A percentile compares a stretch with the other conserved stretches of the same genome.
Evolutionary conservation across 2,797 vertebrate species (phyloP).

Genomic region (Microcaecilia unicolor): DNA sequence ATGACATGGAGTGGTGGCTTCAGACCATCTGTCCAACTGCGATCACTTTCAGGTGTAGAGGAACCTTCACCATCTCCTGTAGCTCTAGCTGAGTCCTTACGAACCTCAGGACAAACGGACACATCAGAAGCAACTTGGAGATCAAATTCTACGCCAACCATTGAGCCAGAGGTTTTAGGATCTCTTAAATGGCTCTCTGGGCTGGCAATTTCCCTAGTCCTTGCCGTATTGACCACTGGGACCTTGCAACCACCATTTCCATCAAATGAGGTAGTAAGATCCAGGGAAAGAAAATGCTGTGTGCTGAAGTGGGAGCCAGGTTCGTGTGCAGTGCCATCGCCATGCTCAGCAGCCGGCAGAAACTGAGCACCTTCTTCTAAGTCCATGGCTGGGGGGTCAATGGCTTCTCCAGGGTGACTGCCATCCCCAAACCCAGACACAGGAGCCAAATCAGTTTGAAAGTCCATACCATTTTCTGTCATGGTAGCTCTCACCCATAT

Average conservation of each 20-base stretch:
- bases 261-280: accelerated
- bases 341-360: accelerated
- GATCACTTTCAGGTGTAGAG: background rate
- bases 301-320: background rate
- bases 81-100: background rate
- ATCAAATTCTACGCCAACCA: background rate
- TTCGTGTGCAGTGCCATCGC: accelerated
- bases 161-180: background rate
- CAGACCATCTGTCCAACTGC: too few species aligned
- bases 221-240: background rate
- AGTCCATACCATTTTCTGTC: conserved; percentile 15
- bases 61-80: accelerated
- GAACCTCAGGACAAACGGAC: accelerated
- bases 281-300: accelerated
- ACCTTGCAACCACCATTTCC: background rate
- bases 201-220: too few species aligned
- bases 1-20: too few species aligned
- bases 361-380: conserved; percentile 2
- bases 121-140: accelerated
- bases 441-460: background rate
- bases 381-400: conserved; percentile 29
- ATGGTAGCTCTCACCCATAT: background rate
- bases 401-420: background rate
- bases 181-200: too few species aligned
- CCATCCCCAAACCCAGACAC: accelerated